A percentile compares a stretch with the other conserved stretches of the same genome.
These are phyloP conservation scores for Montipora sp. DNA, from an alignment of 64 coral and sea anemone genomes.

Conservation along the genomic window DNA sequence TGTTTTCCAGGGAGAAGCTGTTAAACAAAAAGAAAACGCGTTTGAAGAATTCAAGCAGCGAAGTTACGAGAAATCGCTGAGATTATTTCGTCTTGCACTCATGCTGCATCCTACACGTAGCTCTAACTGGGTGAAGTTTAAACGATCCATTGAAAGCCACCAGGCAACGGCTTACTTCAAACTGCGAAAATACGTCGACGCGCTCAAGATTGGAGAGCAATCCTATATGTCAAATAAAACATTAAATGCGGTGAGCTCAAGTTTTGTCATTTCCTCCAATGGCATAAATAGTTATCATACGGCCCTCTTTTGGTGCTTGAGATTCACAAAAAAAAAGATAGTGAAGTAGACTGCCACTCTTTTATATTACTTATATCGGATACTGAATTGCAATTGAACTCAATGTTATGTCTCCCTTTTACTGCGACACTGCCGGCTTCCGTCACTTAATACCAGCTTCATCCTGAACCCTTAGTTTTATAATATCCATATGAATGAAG, in stretches of 20 bases:
- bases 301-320: too few species aligned
- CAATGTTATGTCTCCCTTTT: too few species aligned
- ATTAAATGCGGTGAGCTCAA: neutral
- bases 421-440: too few species aligned
- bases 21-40: neutral
- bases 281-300: too few species aligned
- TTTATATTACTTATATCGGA: too few species aligned
- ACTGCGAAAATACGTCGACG: slow-evolving; percentile 26
- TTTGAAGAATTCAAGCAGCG: neutral
- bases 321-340: too few species aligned
- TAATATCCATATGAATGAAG: too few species aligned
- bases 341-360: too few species aligned
- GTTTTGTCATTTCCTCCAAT: too few species aligned
- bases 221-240: slow-evolving; percentile 23
- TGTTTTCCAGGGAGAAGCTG: neutral
- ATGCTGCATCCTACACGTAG: neutral
- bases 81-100: neutral
- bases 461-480: too few species aligned
- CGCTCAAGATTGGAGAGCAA: slow-evolving; percentile 50
- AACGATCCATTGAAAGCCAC: slow-evolving; percentile 17
- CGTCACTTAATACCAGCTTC: too few species aligned
- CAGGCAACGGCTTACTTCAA: slow-evolving; percentile 34
- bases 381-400: too few species aligned
- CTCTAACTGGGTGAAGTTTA: neutral
- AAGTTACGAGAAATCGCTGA: neutral